Base-by-base conservation (phyloP, 2,888 invertebrate genomes). In the Cabera pusaria region DNA sequence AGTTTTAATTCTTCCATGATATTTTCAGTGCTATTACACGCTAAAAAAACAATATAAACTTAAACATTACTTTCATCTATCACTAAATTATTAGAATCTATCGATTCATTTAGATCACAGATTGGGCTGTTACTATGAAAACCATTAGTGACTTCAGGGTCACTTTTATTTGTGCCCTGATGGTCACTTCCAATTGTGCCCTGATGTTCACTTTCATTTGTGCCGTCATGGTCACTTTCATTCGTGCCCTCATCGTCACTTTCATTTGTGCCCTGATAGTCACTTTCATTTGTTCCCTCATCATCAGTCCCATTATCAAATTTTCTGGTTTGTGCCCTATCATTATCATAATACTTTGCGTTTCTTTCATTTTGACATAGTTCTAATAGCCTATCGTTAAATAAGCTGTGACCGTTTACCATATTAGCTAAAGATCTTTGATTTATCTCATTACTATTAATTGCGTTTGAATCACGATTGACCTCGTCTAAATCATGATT, bases 21-120 rank as follows among this genome's bases (percentile, higher is more conserved):
- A n/a, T n/a, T 14, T 2, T 14, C 2, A 14, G 14, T 14, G 14
- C 14, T 14, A 14, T 14, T 4, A 14, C 4, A 14, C 4, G 2
- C 14, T 2, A 14, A 14, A 14, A 14, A 14, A 14, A 14, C 4
- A 14, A 40, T 22, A 17, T 3, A 2, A 21, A 11, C 20, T n/a
- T 51, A 56, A 35, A 53, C 44, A 48, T 49, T n/a, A n/a, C n/a
- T 61, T 20, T 77, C 77, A 41, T 77, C 71, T 48, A 78, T 72
- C 31, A 72, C 65, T 53, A 78, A 62, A 25, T 48, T 54, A 51
- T 54, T 64, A 1, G 70, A 64, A 43, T 72, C 72, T 25, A 62
- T 53, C 1, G 68, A 68, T 35, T 69, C 66, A 12, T 66, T 58
- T 37, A 71, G 58, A 43, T 51, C 51, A 52, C 49, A 49, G 39